Percentiles rank a stretch among this genome's conserved stretches.
These are phyloP conservation scores for Pseudoatta argentina DNA, from an alignment of 1,140 invertebrate species.

Conservation along the genomic window DNA sequence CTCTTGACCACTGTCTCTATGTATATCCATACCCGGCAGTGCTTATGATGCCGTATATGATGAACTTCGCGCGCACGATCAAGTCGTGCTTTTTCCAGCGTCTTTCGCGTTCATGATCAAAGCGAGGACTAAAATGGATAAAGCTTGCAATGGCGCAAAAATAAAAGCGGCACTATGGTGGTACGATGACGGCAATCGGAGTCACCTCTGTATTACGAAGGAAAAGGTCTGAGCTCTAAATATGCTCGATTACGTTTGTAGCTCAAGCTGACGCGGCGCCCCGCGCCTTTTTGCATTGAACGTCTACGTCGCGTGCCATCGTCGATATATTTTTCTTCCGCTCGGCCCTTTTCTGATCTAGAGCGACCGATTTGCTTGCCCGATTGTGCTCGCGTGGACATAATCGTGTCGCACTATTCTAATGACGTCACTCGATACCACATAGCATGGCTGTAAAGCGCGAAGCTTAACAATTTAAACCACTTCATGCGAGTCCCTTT, in stretches of 20 bases:
- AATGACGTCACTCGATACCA: slow-evolving; percentile 26
- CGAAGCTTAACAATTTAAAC: slow-evolving; percentile 50
- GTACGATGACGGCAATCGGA: slow-evolving; percentile 60
- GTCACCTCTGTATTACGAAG: slow-evolving; percentile 64
- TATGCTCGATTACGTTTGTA: slow-evolving; percentile 74
- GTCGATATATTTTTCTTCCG: slow-evolving; percentile 46
- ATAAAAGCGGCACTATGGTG: slow-evolving; percentile 54
- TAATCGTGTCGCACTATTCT: slow-evolving; percentile 53
- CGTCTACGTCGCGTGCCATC: slow-evolving; percentile 20
- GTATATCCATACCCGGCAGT: slow-evolving; percentile 34
- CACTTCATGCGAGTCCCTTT: slow-evolving; percentile 33
- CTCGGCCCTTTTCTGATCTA: slow-evolving; percentile 37
- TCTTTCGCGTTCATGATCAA: slow-evolving; percentile 64
- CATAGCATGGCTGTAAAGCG: slow-evolving; percentile 15
- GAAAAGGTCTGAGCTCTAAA: slow-evolving; percentile 53
- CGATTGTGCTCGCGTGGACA: slow-evolving; percentile 42
- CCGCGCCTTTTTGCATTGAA: slow-evolving; percentile 70
- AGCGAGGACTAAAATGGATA: slow-evolving; percentile 53
- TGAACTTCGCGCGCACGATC: slow-evolving; percentile 39
- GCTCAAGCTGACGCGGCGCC: slow-evolving; percentile 64
- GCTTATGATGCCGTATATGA: slow-evolving; percentile 25
- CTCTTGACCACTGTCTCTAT: neutral
- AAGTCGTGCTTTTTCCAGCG: slow-evolving; percentile 54
- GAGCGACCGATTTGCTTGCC: slow-evolving; percentile 41
- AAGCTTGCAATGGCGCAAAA: slow-evolving; percentile 46